phyloP scores from a whole-genome alignment of 1,140 invertebrate genomes.

The Latrodectus geometricus region DNA sequence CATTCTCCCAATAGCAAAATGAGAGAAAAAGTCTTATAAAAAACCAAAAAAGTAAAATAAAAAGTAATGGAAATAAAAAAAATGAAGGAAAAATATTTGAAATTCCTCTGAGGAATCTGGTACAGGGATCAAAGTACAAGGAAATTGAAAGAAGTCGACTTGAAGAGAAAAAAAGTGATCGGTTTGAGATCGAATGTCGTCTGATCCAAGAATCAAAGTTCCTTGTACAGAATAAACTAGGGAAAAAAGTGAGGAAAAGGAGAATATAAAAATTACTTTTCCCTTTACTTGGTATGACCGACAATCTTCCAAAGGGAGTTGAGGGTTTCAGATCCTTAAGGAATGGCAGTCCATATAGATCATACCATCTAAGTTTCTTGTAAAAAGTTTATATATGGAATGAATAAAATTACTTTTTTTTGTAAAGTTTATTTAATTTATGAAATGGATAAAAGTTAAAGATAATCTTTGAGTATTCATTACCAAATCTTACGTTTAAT shows the following conservation, averaged over 20 bases:
- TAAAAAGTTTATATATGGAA: no score
- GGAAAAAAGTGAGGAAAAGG: not conserved
- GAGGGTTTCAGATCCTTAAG: no score
- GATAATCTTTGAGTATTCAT: no score
- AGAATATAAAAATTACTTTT: not conserved
- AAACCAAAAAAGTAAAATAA: constrained; percentile 3
- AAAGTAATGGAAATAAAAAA: not conserved
- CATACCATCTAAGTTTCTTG: no score
- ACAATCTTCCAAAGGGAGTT: no score
- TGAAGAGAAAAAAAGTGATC: constrained; percentile 10
- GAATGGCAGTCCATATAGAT: no score
- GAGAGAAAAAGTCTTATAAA: constrained; percentile 20
- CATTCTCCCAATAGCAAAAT: not conserved
- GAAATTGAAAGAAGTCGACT: constrained; percentile 43
- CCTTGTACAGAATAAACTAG: not conserved
- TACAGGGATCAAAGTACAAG: constrained; percentile 50
- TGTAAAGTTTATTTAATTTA: no score
- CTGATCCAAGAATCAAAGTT: not conserved
- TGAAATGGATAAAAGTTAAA: no score
- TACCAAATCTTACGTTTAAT: no score
- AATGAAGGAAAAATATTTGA: not conserved
- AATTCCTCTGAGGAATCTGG: constrained; percentile 17
- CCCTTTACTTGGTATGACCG: no score
- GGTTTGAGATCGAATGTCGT: constrained; percentile 38
- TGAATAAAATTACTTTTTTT: no score